Evolutionary conservation across 2,797 vertebrate genomes (phyloP).

Genomic region (Coluber constrictor): DNA sequence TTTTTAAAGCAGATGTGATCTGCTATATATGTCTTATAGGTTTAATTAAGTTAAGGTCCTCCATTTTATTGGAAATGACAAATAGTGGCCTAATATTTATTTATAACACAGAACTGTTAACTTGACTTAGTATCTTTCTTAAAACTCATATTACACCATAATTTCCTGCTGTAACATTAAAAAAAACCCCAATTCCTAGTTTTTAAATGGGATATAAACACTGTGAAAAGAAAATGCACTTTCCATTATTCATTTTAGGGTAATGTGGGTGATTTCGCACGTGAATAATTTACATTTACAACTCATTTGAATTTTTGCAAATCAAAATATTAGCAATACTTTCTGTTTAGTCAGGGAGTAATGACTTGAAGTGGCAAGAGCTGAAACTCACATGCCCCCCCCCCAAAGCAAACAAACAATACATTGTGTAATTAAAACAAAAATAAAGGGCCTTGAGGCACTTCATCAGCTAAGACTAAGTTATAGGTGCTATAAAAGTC

Average conservation of each 20-base stretch:
- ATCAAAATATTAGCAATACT: neutral
- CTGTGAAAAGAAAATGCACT: neutral
- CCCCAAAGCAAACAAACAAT: neutral
- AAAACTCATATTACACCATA: neutral
- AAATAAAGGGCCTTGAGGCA: neutral
- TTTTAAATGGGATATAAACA: neutral
- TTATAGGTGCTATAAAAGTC: neutral
- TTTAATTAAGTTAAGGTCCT: neutral
- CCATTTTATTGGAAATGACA: neutral
- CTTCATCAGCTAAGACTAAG: neutral
- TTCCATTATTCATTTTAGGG: neutral
- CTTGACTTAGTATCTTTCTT: neutral
- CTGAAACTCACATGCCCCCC: neutral
- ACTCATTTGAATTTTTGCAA: neutral
- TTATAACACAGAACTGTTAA: neutral
- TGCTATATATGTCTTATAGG: neutral
- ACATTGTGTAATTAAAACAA: neutral
- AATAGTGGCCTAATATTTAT: neutral
- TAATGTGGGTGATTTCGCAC: neutral
- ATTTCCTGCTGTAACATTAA: neutral
- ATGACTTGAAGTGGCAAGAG: neutral
- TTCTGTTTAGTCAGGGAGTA: neutral
- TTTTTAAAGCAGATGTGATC: neutral
- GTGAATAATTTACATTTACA: neutral
- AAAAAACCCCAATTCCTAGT: neutral